These are phyloP conservation scores for Felis chaus DNA, from an alignment of 2,113 vertebrate genomes.

Conservation along the genomic window DNA sequence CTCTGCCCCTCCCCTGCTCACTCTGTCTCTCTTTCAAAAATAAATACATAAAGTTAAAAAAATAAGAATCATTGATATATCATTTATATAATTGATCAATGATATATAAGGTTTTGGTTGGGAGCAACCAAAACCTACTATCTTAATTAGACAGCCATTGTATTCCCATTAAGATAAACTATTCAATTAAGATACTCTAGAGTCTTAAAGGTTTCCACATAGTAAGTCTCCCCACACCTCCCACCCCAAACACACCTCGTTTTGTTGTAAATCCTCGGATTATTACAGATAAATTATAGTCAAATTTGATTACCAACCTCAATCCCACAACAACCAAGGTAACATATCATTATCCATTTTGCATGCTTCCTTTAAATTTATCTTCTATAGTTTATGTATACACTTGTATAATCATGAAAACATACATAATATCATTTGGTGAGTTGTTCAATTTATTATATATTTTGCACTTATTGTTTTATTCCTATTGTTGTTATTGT, in stretches of 20 bases:
- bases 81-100: too few relatives aligned
- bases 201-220: neutral
- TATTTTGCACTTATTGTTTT: slow-evolving; percentile 20
- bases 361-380: neutral
- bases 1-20: too few relatives aligned
- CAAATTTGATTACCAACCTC: neutral
- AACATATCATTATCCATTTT: neutral
- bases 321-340: neutral
- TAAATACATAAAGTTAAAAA: too few relatives aligned
- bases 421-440: neutral
- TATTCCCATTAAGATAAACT: neutral
- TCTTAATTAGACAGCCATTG: too few relatives aligned
- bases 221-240: neutral
- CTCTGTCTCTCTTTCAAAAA: too few relatives aligned
- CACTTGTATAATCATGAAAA: neutral
- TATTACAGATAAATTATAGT: neutral
- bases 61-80: too few relatives aligned
- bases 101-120: too few relatives aligned
- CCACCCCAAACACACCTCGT: neutral
- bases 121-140: too few relatives aligned
- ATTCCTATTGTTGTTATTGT: neutral
- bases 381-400: neutral
- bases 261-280: slow-evolving; percentile 20
- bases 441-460: neutral
- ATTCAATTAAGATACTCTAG: neutral